These are phyloP conservation scores for Tamias sibiricus DNA, from an alignment of 2,113 vertebrate genomes.

Conservation along the genomic window DNA sequence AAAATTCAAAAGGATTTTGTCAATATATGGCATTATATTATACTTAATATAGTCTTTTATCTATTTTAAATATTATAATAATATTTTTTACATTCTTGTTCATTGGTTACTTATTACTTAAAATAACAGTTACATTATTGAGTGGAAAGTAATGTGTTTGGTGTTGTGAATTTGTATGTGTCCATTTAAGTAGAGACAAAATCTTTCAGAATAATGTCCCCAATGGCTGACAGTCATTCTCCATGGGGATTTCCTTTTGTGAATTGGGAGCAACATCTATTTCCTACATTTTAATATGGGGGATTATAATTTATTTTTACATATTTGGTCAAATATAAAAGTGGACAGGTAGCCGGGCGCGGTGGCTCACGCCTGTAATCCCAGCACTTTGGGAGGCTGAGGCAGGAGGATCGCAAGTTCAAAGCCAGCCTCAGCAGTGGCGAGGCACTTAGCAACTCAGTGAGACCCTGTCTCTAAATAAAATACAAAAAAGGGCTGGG, in stretches of 20 bases:
- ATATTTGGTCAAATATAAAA: background rate
- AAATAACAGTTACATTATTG: background rate
- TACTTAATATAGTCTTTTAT: background rate
- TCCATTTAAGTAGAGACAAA: background rate
- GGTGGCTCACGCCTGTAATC: no score
- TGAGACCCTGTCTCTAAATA: no score
- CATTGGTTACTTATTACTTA: background rate
- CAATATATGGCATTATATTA: background rate
- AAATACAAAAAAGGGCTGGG: no score
- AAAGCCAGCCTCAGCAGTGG: no score
- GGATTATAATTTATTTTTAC: background rate
- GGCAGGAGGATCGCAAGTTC: no score
- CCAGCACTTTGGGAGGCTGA: no score
- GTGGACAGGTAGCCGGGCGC: background rate
- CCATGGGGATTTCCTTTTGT: background rate
- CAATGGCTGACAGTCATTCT: background rate
- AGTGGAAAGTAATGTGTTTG: conserved; percentile 3
- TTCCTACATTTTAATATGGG: background rate
- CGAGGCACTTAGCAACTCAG: no score
- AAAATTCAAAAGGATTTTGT: background rate
- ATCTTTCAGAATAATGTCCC: background rate
- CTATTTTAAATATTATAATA: background rate
- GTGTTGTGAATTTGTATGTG: background rate
- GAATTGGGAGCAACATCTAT: background rate
- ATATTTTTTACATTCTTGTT: background rate